Evolutionary conservation across 2,888 invertebrate genomes (phyloP).

Genomic region (Caenorhabditis becei): DNA sequence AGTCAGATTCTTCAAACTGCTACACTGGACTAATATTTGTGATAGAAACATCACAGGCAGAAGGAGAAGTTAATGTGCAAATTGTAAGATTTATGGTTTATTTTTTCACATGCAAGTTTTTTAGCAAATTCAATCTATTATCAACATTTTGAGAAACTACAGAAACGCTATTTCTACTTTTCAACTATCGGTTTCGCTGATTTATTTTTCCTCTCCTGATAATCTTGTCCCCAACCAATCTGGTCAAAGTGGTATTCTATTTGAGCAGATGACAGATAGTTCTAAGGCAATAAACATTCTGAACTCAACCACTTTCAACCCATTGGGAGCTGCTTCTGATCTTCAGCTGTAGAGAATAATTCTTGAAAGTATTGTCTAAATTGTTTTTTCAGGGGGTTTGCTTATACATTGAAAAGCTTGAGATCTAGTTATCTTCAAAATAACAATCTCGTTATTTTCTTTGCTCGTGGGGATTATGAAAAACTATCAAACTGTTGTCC

Average conservation of each 20-base stretch:
- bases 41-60: constrained; percentile 52
- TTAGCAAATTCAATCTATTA: constrained; percentile 32
- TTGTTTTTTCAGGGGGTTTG: constrained; percentile 46
- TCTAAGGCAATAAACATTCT: constrained; percentile 24
- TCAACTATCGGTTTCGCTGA: constrained; percentile 46
- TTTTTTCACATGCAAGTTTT: constrained; percentile 2
- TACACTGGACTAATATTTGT: constrained; percentile 55
- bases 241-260: constrained; percentile 37
- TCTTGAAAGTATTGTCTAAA: not conserved
- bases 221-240: constrained; percentile 21
- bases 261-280: constrained; percentile 32
- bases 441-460: constrained; percentile 55
- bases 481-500: constrained; percentile 55
- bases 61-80: constrained; percentile 35
- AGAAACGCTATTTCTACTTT: constrained; percentile 30
- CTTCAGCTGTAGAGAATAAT: constrained; percentile 55
- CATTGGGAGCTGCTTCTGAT: constrained; percentile 51
- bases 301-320: constrained; percentile 28
- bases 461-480: constrained; percentile 56
- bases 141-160: constrained; percentile 41
- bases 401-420: constrained; percentile 22
- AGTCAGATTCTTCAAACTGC: constrained; percentile 36
- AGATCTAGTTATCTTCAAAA: constrained; percentile 23
- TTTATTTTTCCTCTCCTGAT: constrained; percentile 60
- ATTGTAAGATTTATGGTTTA: too few relatives aligned